phyloP scores from a whole-genome alignment of 1,140 invertebrate genomes.

The Globodera ellingtonae region DNA sequence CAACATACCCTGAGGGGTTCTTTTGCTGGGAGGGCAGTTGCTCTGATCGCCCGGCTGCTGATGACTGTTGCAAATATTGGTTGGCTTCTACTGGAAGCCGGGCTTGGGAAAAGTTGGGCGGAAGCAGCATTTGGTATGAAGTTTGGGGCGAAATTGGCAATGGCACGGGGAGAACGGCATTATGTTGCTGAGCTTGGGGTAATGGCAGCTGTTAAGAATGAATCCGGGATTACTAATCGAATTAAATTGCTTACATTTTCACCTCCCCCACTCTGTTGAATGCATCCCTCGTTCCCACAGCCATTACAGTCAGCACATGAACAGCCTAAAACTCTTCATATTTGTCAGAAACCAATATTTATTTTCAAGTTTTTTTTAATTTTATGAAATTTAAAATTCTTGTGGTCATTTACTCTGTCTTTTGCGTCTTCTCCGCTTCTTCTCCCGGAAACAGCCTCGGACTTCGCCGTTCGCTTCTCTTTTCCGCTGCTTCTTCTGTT shows the following conservation, averaged over 20 bases:
- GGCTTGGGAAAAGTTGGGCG: no score
- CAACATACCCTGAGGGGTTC: no score
- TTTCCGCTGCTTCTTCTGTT: neutral
- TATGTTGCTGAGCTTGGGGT: neutral
- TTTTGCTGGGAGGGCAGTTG: no score
- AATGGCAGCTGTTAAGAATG: neutral
- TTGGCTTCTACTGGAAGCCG: no score
- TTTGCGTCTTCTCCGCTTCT: slow-evolving; percentile 1
- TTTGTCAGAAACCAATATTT: neutral
- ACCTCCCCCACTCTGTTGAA: neutral
- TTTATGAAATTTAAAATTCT: no score
- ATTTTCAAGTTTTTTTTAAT: no score
- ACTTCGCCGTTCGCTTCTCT: slow-evolving; percentile 2
- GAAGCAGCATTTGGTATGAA: neutral
- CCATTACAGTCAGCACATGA: neutral
- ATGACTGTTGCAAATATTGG: no score
- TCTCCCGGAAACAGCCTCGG: neutral
- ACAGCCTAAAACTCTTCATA: neutral
- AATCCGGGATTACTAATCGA: neutral
- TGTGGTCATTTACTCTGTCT: neutral
- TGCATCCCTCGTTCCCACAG: neutral
- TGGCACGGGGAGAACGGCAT: neutral
- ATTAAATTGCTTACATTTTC: neutral
- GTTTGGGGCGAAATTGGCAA: neutral
- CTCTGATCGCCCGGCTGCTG: no score